Percentiles rank a stretch among this genome's conserved stretches.
Evolutionary conservation across 2,797 vertebrate genomes (phyloP).

Genomic region (Darevskia mixta): DNA sequence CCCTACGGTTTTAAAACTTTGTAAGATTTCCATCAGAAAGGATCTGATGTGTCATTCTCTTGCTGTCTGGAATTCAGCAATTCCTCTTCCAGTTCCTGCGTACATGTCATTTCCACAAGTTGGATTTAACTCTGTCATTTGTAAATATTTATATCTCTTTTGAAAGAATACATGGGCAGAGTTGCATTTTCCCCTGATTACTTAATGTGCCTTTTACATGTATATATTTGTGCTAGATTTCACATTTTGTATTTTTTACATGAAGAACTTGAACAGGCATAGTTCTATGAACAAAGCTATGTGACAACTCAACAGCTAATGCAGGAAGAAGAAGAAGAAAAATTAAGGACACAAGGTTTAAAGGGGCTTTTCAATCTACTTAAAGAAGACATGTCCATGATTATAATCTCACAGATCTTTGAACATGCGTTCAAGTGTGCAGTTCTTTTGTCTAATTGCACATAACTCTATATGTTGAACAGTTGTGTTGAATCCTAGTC

Average conservation of each 20-base stretch:
- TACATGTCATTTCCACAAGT: conserved; percentile 78
- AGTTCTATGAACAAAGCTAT: conserved; percentile 53
- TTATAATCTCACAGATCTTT: neutral
- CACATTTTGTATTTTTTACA: conserved; percentile 74
- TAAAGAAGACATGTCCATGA: conserved; percentile 28
- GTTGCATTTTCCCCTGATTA: conserved; percentile 78
- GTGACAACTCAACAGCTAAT: conserved; percentile 57
- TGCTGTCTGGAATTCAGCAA: conserved; percentile 67
- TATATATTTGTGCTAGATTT: conserved; percentile 72
- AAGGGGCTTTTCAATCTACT: conserved; percentile 11
- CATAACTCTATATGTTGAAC: neutral
- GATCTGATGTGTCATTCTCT: conserved; percentile 60
- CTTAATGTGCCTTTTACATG: conserved; percentile 70
- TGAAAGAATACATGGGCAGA: conserved; percentile 77
- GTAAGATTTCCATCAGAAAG: conserved; percentile 61
- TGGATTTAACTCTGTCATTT: conserved; percentile 78
- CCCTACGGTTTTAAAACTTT: conserved; percentile 51
- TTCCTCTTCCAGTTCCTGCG: conserved; percentile 67
- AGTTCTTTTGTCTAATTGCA: conserved; percentile 5
- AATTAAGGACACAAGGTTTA: conserved; percentile 29
- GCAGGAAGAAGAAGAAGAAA: conserved; percentile 40
- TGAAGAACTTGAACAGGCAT: conserved; percentile 68
- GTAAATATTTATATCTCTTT: conserved; percentile 83
- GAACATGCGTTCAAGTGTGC: accelerated
- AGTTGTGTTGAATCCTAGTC: neutral